phyloP scores from a whole-genome alignment of 2,888 invertebrate genomes.

The Orthosia gracilis region DNA sequence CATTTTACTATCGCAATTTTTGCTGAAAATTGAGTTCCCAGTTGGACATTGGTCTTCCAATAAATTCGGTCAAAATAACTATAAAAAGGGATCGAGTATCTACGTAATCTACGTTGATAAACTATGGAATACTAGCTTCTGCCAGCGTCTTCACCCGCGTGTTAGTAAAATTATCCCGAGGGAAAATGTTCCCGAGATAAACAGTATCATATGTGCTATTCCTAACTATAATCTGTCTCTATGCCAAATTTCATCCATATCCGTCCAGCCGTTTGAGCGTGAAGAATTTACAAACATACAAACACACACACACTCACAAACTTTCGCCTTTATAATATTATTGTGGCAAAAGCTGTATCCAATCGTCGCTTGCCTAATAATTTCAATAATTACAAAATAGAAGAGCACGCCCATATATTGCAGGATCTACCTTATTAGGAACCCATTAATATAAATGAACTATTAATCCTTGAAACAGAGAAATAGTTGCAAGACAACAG shows the following conservation, averaged over 20 bases:
- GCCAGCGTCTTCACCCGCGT: too few species aligned
- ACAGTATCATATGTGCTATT: too few species aligned
- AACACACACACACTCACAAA: too few species aligned
- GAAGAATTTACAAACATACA: too few species aligned
- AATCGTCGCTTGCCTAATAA: background rate
- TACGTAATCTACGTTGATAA: too few species aligned
- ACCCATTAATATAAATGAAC: constrained; percentile 1
- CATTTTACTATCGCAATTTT: too few species aligned
- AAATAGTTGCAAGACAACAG: constrained; percentile 48
- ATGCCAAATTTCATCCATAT: too few species aligned
- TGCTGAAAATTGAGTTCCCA: background rate
- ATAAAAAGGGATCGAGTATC: background rate
- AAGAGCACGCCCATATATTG: constrained; percentile 1
- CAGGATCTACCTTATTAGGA: background rate
- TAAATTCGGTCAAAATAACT: background rate
- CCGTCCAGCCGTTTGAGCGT: too few species aligned
- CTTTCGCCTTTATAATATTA: too few species aligned
- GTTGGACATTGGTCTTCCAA: background rate
- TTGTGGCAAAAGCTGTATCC: background rate
- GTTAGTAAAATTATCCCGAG: too few species aligned
- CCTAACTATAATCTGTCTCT: too few species aligned
- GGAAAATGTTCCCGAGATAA: too few species aligned
- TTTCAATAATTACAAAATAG: constrained; percentile 8
- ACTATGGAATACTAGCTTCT: background rate
- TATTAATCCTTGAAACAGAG: constrained; percentile 41